These are phyloP conservation scores for Falco berigora DNA, from an alignment of 2,797 vertebrate genomes.

Conservation along the genomic window DNA sequence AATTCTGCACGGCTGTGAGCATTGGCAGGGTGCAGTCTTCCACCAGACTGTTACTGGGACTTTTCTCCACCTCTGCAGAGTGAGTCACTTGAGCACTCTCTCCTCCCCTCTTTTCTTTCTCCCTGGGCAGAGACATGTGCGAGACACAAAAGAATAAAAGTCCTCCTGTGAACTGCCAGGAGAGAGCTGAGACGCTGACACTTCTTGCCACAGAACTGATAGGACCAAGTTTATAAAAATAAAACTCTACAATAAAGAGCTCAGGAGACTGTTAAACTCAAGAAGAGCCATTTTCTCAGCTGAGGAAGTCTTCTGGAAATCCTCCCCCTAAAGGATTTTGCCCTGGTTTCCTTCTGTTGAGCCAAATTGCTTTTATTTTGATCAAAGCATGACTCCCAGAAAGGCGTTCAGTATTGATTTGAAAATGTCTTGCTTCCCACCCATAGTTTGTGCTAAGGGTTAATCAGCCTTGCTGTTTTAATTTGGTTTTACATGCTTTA, in stretches of 20 bases:
- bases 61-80: background rate
- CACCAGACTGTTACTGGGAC: background rate
- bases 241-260: background rate
- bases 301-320: background rate
- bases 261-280: background rate
- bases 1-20: background rate
- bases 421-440: background rate
- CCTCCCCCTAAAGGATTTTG: background rate
- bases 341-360: background rate
- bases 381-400: background rate
- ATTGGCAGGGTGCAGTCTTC: background rate
- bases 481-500: background rate
- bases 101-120: background rate
- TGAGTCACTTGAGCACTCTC: background rate
- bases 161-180: background rate
- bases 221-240: background rate
- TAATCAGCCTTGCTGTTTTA: background rate
- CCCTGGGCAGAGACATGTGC: background rate
- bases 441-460: background rate
- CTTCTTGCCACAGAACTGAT: background rate
- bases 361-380: background rate
- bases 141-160: slow-evolving; percentile 6
- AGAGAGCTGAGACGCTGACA: slow-evolving; percentile 22
- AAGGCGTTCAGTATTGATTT: background rate
- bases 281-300: background rate